Conservation (phyloP, 2,888 invertebrate genomes). For the Epinotia bilunana region DNA sequence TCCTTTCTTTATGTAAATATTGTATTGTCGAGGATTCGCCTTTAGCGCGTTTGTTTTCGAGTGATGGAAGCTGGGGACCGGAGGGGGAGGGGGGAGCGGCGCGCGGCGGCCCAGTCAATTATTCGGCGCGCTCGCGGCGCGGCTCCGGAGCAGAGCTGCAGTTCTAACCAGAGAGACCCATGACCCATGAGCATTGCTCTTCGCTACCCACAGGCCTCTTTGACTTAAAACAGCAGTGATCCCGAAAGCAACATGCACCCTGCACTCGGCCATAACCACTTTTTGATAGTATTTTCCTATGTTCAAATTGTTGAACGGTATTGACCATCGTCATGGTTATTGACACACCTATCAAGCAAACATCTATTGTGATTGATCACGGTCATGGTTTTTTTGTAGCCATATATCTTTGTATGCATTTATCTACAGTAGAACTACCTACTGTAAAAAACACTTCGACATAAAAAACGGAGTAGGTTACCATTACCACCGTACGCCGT, state of each 20-base stretch:
- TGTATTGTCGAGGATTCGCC: slow-evolving; percentile 77
- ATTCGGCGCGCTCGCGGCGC: slow-evolving; percentile 68
- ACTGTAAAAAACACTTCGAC: slow-evolving; percentile 3
- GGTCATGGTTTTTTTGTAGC: slow-evolving; percentile 13
- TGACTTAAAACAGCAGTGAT: slow-evolving; percentile 10
- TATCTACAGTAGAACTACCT: neutral
- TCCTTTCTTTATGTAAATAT: slow-evolving; percentile 80
- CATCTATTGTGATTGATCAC: neutral
- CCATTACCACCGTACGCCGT: neutral
- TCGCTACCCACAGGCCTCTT: neutral
- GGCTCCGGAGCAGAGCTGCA: slow-evolving; percentile 45
- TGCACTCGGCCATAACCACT: slow-evolving; percentile 10
- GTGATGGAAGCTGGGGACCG: slow-evolving; percentile 40
- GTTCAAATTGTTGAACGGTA: slow-evolving; percentile 1
- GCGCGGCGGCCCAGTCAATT: slow-evolving; percentile 77
- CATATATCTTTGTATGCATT: neutral
- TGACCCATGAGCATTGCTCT: neutral
- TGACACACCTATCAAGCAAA: slow-evolving; percentile 5
- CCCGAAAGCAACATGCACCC: slow-evolving; percentile 2
- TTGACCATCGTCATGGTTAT: neutral
- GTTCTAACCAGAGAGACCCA: neutral
- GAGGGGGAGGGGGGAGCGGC: slow-evolving; percentile 25
- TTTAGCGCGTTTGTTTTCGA: slow-evolving; percentile 71
- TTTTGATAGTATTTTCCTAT: neutral
- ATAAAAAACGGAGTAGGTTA: neutral